Conservation (phyloP, 2,113 vertebrate species). For the Neodon shergylaensis region DNA sequence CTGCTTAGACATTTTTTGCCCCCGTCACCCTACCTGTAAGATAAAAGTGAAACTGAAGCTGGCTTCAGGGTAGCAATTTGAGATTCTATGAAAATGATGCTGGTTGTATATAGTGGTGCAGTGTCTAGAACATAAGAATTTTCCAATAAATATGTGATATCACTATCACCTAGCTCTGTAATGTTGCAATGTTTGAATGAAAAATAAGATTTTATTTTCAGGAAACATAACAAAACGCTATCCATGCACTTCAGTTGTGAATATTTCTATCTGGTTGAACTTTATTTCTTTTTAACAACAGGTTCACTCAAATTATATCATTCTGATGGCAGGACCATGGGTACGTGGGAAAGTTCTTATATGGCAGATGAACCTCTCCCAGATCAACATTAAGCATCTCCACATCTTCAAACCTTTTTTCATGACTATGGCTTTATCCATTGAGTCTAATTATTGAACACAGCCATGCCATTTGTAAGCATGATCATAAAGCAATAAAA, state of each 20-base stretch:
- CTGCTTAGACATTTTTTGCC: not conserved
- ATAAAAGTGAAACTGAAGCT: not conserved
- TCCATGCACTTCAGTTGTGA: slow-evolving; percentile 43
- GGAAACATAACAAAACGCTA: slow-evolving; percentile 27
- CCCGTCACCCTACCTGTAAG: slow-evolving; percentile 1
- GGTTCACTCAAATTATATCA: slow-evolving; percentile 56
- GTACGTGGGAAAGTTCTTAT: not conserved
- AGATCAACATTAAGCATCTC: not conserved
- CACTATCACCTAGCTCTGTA: not conserved
- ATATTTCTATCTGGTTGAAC: slow-evolving; percentile 15
- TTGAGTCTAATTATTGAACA: slow-evolving; percentile 57
- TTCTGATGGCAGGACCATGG: not conserved
- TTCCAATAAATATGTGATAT: not conserved
- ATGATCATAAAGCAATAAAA: slow-evolving; percentile 60
- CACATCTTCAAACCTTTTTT: slow-evolving; percentile 47
- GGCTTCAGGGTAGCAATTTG: not conserved
- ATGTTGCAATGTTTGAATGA: slow-evolving; percentile 57
- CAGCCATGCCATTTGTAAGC: slow-evolving; percentile 44
- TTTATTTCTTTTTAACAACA: slow-evolving; percentile 9
- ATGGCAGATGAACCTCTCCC: slow-evolving; percentile 1
- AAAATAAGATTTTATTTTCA: slow-evolving; percentile 25
- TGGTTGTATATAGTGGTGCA: not conserved
- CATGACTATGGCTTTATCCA: slow-evolving; percentile 43
- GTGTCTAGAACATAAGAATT: not conserved
- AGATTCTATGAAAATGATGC: not conserved